phyloP scores from a whole-genome alignment of 2,113 vertebrate species.

The Oncorhynchus nerka region DNA sequence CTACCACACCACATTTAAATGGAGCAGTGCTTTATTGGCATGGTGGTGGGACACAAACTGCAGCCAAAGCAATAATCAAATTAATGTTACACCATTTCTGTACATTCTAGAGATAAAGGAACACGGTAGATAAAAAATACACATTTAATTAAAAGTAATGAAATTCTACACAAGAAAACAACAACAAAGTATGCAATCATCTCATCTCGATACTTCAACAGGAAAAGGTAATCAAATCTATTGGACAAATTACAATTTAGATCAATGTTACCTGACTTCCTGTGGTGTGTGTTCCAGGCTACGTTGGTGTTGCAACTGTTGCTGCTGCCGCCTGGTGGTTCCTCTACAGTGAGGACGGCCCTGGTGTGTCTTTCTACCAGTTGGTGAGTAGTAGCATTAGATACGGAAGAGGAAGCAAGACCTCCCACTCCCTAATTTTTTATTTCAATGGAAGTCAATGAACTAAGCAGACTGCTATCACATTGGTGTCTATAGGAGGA shows the following conservation, averaged over 20 bases:
- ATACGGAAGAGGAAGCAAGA: background rate
- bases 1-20: background rate
- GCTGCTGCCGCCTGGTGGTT: slow-evolving; percentile 94
- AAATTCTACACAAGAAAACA: too few species aligned
- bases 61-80: too few species aligned
- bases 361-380: slow-evolving; percentile 80
- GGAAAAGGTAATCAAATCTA: background rate
- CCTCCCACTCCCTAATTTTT: too few species aligned
- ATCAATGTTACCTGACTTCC: background rate
- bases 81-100: too few species aligned
- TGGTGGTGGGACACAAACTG: background rate
- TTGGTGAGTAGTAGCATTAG: slow-evolving; percentile 74
- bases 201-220: background rate
- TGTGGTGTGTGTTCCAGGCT: slow-evolving; percentile 70
- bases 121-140: too few species aligned
- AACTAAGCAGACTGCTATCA: background rate
- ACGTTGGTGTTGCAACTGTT: slow-evolving; percentile 90
- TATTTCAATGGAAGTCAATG: background rate
- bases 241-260: background rate
- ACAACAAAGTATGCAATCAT: too few species aligned
- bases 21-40: background rate
- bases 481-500: too few species aligned
- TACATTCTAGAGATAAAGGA: too few species aligned
- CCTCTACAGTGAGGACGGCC: slow-evolving; percentile 83
- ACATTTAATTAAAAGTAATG: too few species aligned